phyloP scores from a whole-genome alignment of 2,113 vertebrate species.

The Lanius ludovicianus region DNA sequence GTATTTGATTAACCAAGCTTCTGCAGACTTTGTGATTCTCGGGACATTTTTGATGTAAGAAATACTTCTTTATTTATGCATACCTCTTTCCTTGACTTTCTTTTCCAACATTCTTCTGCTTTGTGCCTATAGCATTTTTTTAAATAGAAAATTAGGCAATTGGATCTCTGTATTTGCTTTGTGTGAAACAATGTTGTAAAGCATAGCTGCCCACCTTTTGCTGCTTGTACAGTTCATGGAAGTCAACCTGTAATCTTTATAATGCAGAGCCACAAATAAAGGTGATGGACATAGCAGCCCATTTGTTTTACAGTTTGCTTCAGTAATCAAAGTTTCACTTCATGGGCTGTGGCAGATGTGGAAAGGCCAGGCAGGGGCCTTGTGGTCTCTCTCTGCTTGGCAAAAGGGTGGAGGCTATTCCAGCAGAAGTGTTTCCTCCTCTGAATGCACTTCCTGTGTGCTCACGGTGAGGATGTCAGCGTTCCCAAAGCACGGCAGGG shows the following conservation, averaged over 20 bases:
- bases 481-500: fast-evolving
- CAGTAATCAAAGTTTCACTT: not conserved
- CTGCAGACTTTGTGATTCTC: slow-evolving; percentile 79
- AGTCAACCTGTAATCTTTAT: slow-evolving; percentile 72
- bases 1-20: slow-evolving; percentile 78
- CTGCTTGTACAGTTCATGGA: slow-evolving; percentile 76
- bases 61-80: slow-evolving; percentile 79
- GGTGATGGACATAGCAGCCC: slow-evolving; percentile 58
- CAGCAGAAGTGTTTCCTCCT: not conserved
- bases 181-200: slow-evolving; percentile 78
- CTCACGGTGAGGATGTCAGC: fast-evolving
- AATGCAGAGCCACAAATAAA: slow-evolving; percentile 76
- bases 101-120: slow-evolving; percentile 69
- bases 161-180: slow-evolving; percentile 72
- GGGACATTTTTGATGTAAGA: slow-evolving; percentile 78
- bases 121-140: slow-evolving; percentile 76
- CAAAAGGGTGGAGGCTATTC: fast-evolving
- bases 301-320: slow-evolving; percentile 40
- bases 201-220: slow-evolving; percentile 69
- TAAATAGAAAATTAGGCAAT: slow-evolving; percentile 69
- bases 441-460: fast-evolving
- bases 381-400: not conserved
- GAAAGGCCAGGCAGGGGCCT: not conserved
- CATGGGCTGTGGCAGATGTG: not conserved
- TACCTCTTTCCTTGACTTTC: slow-evolving; percentile 54